phyloP scores from a whole-genome alignment of 2,888 invertebrate genomes.

The Dichetophora obliterata region DNA sequence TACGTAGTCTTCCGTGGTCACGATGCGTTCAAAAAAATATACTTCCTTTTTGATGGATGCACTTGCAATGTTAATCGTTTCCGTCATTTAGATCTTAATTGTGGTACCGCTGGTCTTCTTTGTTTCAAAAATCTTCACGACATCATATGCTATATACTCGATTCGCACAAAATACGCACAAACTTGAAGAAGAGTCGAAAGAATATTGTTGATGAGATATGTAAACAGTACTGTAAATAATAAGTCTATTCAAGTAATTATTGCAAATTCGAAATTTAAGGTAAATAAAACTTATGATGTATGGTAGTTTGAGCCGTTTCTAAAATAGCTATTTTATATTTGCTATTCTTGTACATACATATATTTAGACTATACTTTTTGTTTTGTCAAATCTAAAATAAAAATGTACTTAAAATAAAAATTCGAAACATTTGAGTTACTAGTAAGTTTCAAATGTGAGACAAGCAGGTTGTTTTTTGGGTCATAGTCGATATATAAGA shows the following conservation, averaged over 20 bases:
- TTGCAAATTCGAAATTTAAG: conserved; percentile 1
- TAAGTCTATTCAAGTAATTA: neutral
- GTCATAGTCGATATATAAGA: too few relatives aligned
- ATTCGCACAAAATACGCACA: conserved; percentile 53
- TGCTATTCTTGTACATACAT: neutral
- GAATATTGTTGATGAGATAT: conserved; percentile 54
- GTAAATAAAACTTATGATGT: neutral
- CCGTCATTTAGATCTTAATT: conserved; percentile 62
- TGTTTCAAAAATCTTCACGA: conserved; percentile 56
- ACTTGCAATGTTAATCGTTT: conserved; percentile 66
- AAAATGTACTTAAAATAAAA: conserved; percentile 14
- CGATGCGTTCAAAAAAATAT: conserved; percentile 41
- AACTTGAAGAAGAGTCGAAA: conserved; percentile 45
- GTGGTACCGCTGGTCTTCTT: conserved; percentile 65
- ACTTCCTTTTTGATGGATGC: conserved; percentile 65
- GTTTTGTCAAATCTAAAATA: conserved; percentile 8
- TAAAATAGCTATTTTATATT: conserved; percentile 13
- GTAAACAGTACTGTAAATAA: conserved; percentile 53
- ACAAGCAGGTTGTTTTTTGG: too few relatives aligned
- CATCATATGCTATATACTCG: conserved; percentile 59
- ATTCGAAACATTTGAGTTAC: neutral
- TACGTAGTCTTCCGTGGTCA: conserved; percentile 62
- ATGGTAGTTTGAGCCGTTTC: conserved; percentile 6
- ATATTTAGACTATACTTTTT: conserved; percentile 19
- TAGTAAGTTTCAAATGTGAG: neutral